These are phyloP conservation scores for Aphis gossypii DNA, from an alignment of 1,140 invertebrate genomes.

Conservation along the genomic window DNA sequence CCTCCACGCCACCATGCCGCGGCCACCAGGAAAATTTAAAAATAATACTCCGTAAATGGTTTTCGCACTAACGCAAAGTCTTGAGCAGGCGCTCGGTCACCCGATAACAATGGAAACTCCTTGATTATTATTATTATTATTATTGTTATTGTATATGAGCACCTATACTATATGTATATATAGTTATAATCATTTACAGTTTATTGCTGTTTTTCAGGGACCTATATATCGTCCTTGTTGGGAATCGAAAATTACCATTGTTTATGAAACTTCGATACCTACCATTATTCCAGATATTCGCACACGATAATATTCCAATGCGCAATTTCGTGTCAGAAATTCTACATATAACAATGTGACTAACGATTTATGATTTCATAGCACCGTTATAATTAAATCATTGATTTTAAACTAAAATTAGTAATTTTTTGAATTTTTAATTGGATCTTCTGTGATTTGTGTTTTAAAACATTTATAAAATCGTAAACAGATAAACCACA, in stretches of 20 bases:
- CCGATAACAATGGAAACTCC: neutral
- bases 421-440: neutral
- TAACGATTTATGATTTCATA: neutral
- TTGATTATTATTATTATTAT: neutral
- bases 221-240: neutral
- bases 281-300: neutral
- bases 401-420: neutral
- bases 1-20: accelerated
- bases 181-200: neutral
- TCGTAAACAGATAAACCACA: neutral
- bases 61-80: neutral
- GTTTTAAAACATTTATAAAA: neutral
- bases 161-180: neutral
- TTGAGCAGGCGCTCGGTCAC: neutral
- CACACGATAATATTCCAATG: neutral
- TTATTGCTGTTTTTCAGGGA: neutral
- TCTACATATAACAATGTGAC: neutral
- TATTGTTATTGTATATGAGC: neutral
- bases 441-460: neutral
- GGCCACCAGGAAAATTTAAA: neutral
- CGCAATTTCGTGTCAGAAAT: neutral
- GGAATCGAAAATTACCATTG: neutral
- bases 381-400: neutral
- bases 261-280: neutral
- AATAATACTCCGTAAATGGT: neutral